Percentiles rank a stretch among this genome's conserved stretches.
Conservation (phyloP, 2,888 invertebrate genomes). For the Drosophila percnosoma region DNA sequence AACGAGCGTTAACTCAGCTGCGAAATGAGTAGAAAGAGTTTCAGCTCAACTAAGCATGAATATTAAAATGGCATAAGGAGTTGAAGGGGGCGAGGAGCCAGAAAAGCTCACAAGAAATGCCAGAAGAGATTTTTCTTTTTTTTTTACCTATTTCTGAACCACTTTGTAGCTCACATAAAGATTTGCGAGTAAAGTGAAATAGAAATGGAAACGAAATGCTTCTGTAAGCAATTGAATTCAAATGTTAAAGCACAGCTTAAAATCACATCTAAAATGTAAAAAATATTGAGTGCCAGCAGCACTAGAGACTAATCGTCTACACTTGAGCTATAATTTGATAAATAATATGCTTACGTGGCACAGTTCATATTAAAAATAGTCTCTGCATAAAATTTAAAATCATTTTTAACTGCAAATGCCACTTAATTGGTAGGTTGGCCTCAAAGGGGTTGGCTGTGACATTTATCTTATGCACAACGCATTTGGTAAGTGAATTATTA, state of each 20-base stretch:
- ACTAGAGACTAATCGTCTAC: not conserved
- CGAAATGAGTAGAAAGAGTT: constrained; percentile 38
- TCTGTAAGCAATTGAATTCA: not conserved
- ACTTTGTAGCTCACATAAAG: constrained; percentile 16
- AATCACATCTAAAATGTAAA: not conserved
- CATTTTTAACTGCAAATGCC: constrained; percentile 2
- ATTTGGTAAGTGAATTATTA: constrained; percentile 3
- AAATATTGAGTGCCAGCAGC: not conserved
- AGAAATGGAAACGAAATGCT: constrained; percentile 13
- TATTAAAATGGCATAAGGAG: constrained; percentile 41
- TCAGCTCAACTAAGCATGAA: constrained; percentile 55
- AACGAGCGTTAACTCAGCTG: constrained; percentile 23
- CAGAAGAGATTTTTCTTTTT: not conserved
- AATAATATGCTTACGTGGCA: constrained; percentile 14
- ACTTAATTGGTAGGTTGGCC: not conserved
- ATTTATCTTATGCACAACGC: constrained; percentile 3
- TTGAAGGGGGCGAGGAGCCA: not conserved
- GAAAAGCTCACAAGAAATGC: constrained; percentile 3
- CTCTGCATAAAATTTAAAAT: not conserved
- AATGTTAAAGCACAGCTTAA: not conserved
- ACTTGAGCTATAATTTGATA: not conserved
- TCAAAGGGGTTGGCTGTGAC: not conserved
- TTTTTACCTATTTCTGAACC: constrained; percentile 2
- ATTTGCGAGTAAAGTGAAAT: constrained; percentile 3
- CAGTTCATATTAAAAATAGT: not conserved